phyloP scores from a whole-genome alignment of 2,888 invertebrate species.

The Acronicta alni region DNA sequence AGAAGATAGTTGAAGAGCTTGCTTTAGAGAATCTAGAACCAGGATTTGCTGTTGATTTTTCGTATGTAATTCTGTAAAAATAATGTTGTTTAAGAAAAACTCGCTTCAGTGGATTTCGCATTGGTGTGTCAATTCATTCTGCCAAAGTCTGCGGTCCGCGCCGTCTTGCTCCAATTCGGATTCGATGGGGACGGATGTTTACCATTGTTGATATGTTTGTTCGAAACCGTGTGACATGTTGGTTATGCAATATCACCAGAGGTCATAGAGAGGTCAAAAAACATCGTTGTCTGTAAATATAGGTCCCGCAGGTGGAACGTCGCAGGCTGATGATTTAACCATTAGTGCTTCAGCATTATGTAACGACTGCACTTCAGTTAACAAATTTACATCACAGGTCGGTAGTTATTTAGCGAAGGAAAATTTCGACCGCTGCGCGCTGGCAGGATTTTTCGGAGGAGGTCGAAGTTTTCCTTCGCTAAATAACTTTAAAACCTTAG shows the following conservation, averaged over 20 bases:
- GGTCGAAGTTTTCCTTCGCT: no score
- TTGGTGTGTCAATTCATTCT: background rate
- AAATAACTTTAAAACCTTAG: no score
- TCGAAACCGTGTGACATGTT: background rate
- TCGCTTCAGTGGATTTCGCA: no score
- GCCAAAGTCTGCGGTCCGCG: background rate
- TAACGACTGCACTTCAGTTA: no score
- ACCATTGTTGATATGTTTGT: conserved; percentile 4
- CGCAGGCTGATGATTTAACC: no score
- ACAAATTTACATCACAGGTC: background rate
- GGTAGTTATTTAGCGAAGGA: no score
- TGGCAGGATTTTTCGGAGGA: no score
- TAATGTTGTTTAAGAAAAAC: background rate
- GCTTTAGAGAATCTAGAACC: background rate
- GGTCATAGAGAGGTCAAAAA: background rate
- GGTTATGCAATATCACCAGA: background rate
- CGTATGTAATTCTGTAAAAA: background rate
- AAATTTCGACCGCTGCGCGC: no score
- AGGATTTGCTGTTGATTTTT: conserved; percentile 3
- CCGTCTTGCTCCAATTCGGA: background rate
- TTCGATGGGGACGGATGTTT: conserved; percentile 12
- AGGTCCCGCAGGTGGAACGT: no score
- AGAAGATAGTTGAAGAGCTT: conserved; percentile 8
- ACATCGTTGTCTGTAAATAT: background rate
- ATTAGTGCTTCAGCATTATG: no score